A percentile compares a stretch with the other conserved stretches of the same genome.
Conservation (phyloP, 2,113 vertebrate genomes). For the Sula dactylatra region DNA sequence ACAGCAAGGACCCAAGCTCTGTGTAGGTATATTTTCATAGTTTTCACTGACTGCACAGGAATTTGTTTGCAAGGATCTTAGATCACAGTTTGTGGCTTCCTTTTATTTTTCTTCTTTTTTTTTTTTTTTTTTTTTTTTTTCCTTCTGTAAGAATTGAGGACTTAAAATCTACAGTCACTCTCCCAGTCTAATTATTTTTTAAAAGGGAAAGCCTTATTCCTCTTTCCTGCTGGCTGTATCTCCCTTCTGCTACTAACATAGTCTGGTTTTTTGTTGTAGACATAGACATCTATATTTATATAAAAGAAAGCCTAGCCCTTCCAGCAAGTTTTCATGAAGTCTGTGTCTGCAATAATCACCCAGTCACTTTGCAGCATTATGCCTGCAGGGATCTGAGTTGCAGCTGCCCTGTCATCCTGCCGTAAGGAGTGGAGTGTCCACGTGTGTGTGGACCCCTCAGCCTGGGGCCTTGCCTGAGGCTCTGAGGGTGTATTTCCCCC, state of each 20-base stretch:
- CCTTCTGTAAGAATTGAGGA: background rate
- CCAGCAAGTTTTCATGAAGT: background rate
- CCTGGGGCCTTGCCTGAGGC: background rate
- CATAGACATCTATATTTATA: background rate
- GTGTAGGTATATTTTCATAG: background rate
- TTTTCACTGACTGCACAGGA: background rate
- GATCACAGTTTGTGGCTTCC: background rate
- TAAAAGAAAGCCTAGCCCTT: background rate
- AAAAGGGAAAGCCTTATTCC: background rate
- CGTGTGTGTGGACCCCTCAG: rapidly evolving
- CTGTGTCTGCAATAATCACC: background rate
- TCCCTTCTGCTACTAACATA: background rate
- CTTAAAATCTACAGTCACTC: background rate
- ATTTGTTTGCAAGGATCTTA: background rate
- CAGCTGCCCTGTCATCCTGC: rapidly evolving
- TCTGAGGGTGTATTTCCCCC: background rate
- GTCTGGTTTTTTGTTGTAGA: background rate
- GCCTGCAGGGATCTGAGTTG: background rate
- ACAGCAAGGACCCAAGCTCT: background rate
- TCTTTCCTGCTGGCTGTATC: background rate
- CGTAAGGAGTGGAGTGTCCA: rapidly evolving
- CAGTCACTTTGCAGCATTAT: background rate
- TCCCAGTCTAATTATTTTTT: background rate
- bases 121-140: too few relatives aligned
- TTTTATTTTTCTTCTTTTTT: background rate